phyloP scores from a whole-genome alignment of 2,888 invertebrate genomes.

The Leucophenga montana region DNA sequence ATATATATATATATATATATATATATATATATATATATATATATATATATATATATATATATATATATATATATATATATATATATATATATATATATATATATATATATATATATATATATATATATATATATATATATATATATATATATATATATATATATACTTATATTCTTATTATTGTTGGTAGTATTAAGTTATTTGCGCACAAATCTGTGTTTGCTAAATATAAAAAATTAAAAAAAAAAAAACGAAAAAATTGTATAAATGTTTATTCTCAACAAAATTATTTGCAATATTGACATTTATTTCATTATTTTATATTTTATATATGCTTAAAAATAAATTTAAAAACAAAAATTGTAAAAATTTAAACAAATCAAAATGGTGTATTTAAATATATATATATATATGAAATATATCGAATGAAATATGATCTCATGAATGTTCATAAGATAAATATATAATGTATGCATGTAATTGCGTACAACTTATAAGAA shows the following conservation, averaged over 20 bases:
- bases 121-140: no score
- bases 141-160: background rate
- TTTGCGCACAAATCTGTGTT: slow-evolving; percentile 7
- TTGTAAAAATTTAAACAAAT: no score
- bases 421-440: slow-evolving; percentile 66
- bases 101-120: no score
- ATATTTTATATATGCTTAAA: slow-evolving; percentile 41
- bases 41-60: no score
- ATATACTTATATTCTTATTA: background rate
- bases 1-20: no score
- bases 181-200: background rate
- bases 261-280: background rate
- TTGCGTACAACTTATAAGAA: slow-evolving; percentile 18
- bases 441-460: slow-evolving; percentile 72
- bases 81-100: no score
- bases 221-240: background rate
- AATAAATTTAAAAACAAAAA: background rate
- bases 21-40: no score
- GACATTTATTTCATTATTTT: slow-evolving; percentile 17
- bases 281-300: slow-evolving; percentile 7
- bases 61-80: no score
- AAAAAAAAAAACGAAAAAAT: slow-evolving; percentile 5
- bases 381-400: background rate
- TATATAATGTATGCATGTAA: slow-evolving; percentile 34
- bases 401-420: slow-evolving; percentile 43